A percentile compares a stretch with the other conserved stretches of the same genome.
These are phyloP conservation scores for Plebejus melissa DNA, from an alignment of 2,888 invertebrate species.

Conservation along the genomic window DNA sequence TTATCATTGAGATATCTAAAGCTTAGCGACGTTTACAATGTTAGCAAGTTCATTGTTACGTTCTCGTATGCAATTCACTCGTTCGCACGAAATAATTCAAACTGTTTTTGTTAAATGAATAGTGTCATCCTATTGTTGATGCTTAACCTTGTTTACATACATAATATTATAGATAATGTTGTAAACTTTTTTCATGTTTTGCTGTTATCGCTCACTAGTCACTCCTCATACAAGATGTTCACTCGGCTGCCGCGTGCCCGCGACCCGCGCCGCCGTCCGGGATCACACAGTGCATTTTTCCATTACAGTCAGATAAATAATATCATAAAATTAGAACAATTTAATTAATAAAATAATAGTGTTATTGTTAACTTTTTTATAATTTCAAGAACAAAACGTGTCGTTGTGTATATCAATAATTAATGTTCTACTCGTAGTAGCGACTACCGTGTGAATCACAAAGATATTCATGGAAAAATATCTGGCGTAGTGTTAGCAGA, in stretches of 20 bases:
- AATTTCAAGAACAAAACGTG: neutral
- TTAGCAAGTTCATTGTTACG: neutral
- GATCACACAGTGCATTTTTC: neutral
- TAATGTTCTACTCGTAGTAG: neutral
- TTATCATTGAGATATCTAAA: constrained; percentile 31
- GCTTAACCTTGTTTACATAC: neutral
- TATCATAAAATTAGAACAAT: neutral
- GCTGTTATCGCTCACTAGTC: constrained; percentile 11
- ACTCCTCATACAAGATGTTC: neutral
- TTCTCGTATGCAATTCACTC: neutral
- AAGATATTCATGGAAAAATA: constrained; percentile 24
- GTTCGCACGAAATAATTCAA: neutral
- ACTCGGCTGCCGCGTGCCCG: neutral
- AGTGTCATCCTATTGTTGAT: neutral
- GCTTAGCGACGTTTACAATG: constrained; percentile 16
- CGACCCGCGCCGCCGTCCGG: neutral
- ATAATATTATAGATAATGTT: neutral
- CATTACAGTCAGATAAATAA: neutral
- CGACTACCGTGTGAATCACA: neutral
- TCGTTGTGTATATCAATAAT: neutral
- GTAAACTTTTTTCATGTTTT: neutral
- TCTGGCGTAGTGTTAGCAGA: constrained; percentile 29
- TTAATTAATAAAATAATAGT: neutral
- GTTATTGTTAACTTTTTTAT: neutral
- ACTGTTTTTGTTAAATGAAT: neutral